Conservation (phyloP, 2,797 vertebrate genomes). For the Lagocephalus sceleratus region DNA sequence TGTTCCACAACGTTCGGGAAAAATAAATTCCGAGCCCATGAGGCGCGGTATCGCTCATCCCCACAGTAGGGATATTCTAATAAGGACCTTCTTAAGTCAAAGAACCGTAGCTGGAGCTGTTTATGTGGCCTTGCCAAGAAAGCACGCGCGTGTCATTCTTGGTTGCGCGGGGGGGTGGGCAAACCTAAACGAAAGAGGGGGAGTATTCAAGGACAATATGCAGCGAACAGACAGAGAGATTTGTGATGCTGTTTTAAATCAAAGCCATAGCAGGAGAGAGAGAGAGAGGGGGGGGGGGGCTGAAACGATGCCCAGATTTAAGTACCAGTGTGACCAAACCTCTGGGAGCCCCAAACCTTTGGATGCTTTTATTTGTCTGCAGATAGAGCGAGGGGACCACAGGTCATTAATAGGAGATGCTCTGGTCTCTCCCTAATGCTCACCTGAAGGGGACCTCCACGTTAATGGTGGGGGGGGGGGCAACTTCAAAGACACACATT, state of each 20-base stretch:
- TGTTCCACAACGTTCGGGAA: neutral
- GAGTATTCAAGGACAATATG: neutral
- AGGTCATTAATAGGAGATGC: neutral
- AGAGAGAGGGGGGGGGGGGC: no score
- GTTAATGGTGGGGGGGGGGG: no score
- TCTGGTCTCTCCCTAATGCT: no score
- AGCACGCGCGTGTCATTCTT: neutral
- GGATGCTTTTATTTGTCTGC: neutral
- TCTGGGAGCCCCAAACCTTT: neutral
- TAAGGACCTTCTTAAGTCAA: slow-evolving; percentile 14
- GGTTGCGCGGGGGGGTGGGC: neutral
- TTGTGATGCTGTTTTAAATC: slow-evolving; percentile 1
- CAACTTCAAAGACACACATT: no score
- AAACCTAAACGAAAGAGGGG: neutral
- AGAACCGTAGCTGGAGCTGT: neutral
- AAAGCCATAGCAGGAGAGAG: neutral
- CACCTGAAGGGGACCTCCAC: no score
- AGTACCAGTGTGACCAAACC: neutral
- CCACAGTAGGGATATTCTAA: slow-evolving; percentile 15
- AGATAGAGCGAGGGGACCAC: neutral
- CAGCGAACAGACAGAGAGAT: neutral
- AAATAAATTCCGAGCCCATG: neutral
- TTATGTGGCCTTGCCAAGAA: neutral
- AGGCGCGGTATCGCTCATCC: slow-evolving; percentile 1
- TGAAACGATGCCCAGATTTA: neutral